Evolutionary conservation across 1,140 invertebrate genomes (phyloP), one percentile per base, ranked within the genome.

Genomic region (Bombyx mori): DNA sequence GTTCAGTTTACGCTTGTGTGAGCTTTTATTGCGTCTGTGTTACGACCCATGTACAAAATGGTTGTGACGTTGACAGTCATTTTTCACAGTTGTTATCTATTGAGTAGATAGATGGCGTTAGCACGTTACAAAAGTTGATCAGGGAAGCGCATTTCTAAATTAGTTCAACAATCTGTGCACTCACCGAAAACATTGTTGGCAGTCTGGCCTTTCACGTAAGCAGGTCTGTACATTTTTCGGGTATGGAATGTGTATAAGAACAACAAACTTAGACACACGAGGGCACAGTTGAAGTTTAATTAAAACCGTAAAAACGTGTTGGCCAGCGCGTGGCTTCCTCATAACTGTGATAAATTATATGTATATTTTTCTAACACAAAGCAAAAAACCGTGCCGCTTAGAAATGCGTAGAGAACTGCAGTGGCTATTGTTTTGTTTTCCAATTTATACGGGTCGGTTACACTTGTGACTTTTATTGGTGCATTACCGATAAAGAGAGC

Each of bases 391-490:
- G 68, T 69, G 62, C 71, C 78, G 73, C 75, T 66, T 75, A 75
- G 77, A 85, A 85, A 84, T 84, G 75, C 84, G 63, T 76, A 82
- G 65, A 72, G 74, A 77, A 87, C 84, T 87, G 84, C 69, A 71
- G 63, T 58, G 67, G 64, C 72, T 65, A 87, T 87, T 87, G 84
- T 87, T 87, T 84, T 79, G 82, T 82, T 82, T 77, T 74, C 78
- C 84, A 82, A 84, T 85, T 84, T 87, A 85, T 87, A 87, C 81
- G 82, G 81, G 73, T 87, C 79, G 81, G 82, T 87, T 85, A 85
- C 82, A 87, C 73, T 84, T 79, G 75, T 62, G 82, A 73, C 79
- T 84, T 83, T 87, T 86, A 87, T 82, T 82, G 73, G 84, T 69
- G 74, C 77, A 84, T 87, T 87, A 87, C 78, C 79, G 82, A 87